Percentiles rank a stretch among this genome's conserved stretches.
These are phyloP conservation scores for Thymelicus lineola DNA, from an alignment of 2,888 invertebrate species.

Conservation along the genomic window DNA sequence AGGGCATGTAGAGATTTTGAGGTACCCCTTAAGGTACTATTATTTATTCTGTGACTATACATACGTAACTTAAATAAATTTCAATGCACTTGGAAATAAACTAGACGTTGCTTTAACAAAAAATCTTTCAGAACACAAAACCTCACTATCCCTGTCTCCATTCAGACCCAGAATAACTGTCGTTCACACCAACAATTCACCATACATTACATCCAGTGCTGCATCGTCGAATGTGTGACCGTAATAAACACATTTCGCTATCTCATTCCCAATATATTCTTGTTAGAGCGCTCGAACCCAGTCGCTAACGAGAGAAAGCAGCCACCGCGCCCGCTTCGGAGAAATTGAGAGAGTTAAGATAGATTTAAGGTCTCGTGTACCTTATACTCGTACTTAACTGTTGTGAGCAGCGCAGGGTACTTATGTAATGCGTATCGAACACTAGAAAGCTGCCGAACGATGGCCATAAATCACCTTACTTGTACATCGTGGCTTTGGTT, in stretches of 20 bases:
- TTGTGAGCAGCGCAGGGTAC: not conserved
- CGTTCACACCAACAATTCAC: no score
- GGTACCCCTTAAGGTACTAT: no score
- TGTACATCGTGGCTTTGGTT: not conserved
- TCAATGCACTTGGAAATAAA: no score
- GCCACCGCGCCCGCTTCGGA: conserved; percentile 42
- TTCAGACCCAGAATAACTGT: no score
- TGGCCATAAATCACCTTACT: not conserved
- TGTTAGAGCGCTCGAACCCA: conserved; percentile 46
- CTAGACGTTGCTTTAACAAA: no score
- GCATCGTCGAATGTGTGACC: conserved; percentile 13
- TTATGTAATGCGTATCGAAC: conserved; percentile 8
- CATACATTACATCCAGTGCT: no score
- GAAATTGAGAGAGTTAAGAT: conserved; percentile 46
- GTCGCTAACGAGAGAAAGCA: conserved; percentile 60
- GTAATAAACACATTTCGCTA: conserved; percentile 34
- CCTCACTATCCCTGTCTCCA: no score
- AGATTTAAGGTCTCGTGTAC: conserved; percentile 32
- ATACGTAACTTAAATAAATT: no score
- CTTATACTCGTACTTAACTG: not conserved
- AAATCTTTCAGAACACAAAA: no score
- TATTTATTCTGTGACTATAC: no score
- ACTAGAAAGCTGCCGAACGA: conserved; percentile 14
- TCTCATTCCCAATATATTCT: conserved; percentile 52
- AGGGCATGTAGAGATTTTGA: no score